A percentile compares a stretch with the other conserved stretches of the same genome.
phyloP scores from a whole-genome alignment of 1,140 invertebrate genomes.

The Mylabris phalerata region DNA sequence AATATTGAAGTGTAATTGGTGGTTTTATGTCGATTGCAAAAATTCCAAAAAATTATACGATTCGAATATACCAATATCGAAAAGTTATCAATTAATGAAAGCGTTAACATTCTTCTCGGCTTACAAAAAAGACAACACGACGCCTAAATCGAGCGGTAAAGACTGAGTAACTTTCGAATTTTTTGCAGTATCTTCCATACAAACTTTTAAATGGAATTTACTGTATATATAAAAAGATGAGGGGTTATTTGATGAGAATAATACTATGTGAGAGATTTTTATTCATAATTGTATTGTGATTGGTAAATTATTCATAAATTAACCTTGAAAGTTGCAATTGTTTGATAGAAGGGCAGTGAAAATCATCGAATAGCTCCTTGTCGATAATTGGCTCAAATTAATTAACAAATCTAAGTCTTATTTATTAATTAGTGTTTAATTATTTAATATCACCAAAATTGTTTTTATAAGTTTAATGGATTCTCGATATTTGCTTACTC shows the following conservation, averaged over 20 bases:
- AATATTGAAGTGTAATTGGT: slow-evolving; percentile 86
- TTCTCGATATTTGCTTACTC: too few species aligned
- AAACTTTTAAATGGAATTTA: too few species aligned
- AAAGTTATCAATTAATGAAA: slow-evolving; percentile 87
- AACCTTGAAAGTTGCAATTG: slow-evolving; percentile 8
- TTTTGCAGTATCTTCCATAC: neutral
- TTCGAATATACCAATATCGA: slow-evolving; percentile 82
- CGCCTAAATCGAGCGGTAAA: slow-evolving; percentile 11
- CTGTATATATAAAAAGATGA: neutral
- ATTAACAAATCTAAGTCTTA: slow-evolving; percentile 13
- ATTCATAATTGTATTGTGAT: too few species aligned
- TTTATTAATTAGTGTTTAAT: slow-evolving; percentile 3
- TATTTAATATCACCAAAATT: too few species aligned
- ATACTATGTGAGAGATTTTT: too few species aligned
- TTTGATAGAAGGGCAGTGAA: neutral
- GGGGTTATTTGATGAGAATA: too few species aligned
- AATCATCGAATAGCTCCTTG: slow-evolving; percentile 1
- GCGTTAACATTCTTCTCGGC: slow-evolving; percentile 78
- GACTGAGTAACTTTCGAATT: slow-evolving; percentile 1
- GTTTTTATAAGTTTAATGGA: too few species aligned
- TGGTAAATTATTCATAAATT: neutral
- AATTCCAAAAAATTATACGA: slow-evolving; percentile 71
- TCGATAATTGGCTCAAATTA: slow-evolving; percentile 6
- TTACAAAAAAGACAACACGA: slow-evolving; percentile 58
- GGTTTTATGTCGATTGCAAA: slow-evolving; percentile 86